These are phyloP conservation scores for Euphydryas editha DNA, from an alignment of 2,888 invertebrate genomes.

Conservation along the genomic window DNA sequence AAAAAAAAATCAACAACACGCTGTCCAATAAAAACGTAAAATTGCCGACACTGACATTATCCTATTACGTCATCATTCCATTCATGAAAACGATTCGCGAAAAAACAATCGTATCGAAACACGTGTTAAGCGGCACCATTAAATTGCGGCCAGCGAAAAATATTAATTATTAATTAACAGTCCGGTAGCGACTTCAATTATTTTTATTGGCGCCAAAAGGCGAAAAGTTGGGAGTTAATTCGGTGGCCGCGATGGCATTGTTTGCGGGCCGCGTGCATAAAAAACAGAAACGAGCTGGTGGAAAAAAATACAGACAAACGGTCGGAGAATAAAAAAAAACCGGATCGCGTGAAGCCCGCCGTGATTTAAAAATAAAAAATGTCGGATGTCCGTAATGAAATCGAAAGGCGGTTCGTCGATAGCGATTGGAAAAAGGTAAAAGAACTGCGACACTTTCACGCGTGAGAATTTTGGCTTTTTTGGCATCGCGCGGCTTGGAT, in stretches of 20 bases:
- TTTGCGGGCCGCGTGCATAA: conserved; percentile 79
- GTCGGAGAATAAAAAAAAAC: conserved; percentile 68
- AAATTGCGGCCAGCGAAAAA: conserved; percentile 77
- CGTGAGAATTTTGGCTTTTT: conserved; percentile 80
- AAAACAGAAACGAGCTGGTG: conserved; percentile 72
- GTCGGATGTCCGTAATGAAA: conserved; percentile 82
- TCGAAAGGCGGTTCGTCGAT: conserved; percentile 84
- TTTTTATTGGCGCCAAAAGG: conserved; percentile 81
- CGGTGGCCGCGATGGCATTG: conserved; percentile 79
- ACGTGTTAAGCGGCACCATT: conserved; percentile 79
- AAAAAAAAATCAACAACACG: conserved; percentile 75
- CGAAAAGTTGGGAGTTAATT: conserved; percentile 81
- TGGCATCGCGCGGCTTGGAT: conserved; percentile 56
- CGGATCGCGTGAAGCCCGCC: conserved; percentile 70
- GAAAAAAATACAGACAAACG: conserved; percentile 73
- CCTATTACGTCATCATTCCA: conserved; percentile 83
- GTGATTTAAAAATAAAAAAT: conserved; percentile 83
- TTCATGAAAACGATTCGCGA: conserved; percentile 79
- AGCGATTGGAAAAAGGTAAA: conserved; percentile 81
- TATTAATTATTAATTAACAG: conserved; percentile 83
- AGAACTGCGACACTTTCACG: conserved; percentile 79
- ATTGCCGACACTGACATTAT: conserved; percentile 80
- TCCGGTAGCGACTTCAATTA: conserved; percentile 78
- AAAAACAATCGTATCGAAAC: conserved; percentile 74
- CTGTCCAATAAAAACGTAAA: conserved; percentile 81